Evolutionary conservation across 2,888 invertebrate species (phyloP).

Genomic region (Tenthredo scrophulariae): DNA sequence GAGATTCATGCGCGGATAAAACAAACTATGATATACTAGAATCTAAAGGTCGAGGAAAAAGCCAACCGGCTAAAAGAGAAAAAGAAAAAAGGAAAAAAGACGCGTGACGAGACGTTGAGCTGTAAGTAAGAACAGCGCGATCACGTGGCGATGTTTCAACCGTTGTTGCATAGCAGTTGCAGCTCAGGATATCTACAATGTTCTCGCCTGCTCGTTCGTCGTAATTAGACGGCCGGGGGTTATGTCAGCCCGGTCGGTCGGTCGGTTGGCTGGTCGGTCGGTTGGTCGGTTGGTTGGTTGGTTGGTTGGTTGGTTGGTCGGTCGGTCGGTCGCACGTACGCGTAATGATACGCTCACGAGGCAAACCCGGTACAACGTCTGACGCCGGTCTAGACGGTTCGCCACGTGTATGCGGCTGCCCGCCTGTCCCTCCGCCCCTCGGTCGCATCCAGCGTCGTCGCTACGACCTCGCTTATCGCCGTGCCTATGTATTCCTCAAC

Average conservation of each 20-base stretch:
- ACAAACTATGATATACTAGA: background rate
- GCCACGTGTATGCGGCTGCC: constrained; percentile 58
- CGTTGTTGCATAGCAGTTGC: constrained; percentile 28
- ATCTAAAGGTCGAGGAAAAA: background rate
- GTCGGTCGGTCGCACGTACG: constrained; percentile 53
- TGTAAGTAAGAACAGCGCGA: background rate
- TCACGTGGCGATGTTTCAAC: constrained; percentile 14
- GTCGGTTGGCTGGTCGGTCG: constrained; percentile 53
- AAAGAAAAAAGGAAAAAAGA: background rate
- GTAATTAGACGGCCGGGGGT: constrained; percentile 66
- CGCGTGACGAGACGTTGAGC: constrained; percentile 1
- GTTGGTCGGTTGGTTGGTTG: background rate
- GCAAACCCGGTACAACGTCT: constrained; percentile 74
- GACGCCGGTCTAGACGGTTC: constrained; percentile 75
- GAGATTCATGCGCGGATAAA: background rate
- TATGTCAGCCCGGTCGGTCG: constrained; percentile 64
- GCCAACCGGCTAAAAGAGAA: background rate
- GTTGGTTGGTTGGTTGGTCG: constrained; percentile 33
- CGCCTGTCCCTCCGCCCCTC: constrained; percentile 53
- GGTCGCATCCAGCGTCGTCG: constrained; percentile 54
- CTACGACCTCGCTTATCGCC: constrained; percentile 44
- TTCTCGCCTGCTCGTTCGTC: constrained; percentile 43
- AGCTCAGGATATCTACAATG: constrained; percentile 30
- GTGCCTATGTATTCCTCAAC: constrained; percentile 8
- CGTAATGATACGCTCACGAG: constrained; percentile 61